Evolutionary conservation across 53 echinoderm and acorn worm species (phyloP).

Genomic region (Crossaster papposus): DNA sequence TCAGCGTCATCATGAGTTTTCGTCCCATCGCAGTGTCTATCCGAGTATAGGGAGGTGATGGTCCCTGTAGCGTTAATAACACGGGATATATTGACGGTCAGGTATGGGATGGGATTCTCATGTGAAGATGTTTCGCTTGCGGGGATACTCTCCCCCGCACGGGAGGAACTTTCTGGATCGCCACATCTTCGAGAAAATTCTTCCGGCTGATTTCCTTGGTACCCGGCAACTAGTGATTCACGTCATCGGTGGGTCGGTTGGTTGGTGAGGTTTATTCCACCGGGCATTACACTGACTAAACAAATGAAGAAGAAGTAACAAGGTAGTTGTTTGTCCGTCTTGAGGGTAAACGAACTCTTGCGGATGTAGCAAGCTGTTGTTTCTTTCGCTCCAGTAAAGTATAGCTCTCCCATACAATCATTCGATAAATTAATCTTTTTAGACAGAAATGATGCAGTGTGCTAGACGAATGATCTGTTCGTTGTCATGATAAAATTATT

Average conservation of each 20-base stretch:
- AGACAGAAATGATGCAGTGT: neutral
- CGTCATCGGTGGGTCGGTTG: conserved; percentile 24
- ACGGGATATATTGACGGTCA: conserved; percentile 16
- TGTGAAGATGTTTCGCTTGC: neutral
- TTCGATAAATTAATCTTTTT: neutral
- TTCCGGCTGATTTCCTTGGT: conserved; percentile 43
- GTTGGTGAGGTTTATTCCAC: neutral
- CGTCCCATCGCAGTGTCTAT: neutral
- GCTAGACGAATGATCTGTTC: neutral
- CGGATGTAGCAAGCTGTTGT: neutral
- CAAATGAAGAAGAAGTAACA: neutral
- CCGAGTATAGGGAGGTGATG: conserved; percentile 3
- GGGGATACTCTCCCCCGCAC: neutral
- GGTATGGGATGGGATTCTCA: neutral
- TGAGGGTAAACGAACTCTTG: neutral
- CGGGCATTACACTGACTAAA: neutral
- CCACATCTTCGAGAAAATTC: conserved; percentile 1
- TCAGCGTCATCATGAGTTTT: neutral
- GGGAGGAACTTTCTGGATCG: neutral
- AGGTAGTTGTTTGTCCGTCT: neutral
- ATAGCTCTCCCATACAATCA: neutral
- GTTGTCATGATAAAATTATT: neutral
- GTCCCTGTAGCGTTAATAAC: conserved; percentile 19
- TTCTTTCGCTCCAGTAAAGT: conserved; percentile 1
- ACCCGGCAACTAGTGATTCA: conserved; percentile 37